Evolutionary conservation across 2,113 vertebrate genomes (phyloP).

Genomic region (Centropus bengalensis): DNA sequence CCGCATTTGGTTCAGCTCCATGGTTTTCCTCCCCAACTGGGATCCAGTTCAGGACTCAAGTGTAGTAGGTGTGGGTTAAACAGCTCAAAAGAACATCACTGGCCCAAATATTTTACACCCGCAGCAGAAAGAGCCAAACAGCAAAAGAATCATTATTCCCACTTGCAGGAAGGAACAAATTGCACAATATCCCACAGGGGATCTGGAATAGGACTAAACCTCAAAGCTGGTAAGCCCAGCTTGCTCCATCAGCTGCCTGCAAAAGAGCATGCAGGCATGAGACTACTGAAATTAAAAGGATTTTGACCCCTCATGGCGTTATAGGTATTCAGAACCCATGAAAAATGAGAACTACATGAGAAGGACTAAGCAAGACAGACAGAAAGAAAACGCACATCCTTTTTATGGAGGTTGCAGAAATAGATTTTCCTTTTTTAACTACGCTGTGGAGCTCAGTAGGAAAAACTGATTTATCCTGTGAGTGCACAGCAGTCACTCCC

Average conservation of each 20-base stretch:
- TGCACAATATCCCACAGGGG: background rate
- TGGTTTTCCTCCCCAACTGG: background rate
- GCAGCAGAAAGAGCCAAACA: background rate
- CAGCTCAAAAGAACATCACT: background rate
- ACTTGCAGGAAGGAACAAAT: background rate
- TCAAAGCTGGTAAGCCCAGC: background rate
- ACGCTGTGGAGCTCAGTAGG: background rate
- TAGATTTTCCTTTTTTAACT: background rate
- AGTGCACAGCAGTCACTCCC: conserved; percentile 13
- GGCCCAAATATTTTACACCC: background rate
- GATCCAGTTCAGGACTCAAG: background rate
- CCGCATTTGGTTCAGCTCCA: background rate
- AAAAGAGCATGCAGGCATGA: background rate
- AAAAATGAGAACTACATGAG: background rate
- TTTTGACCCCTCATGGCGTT: background rate
- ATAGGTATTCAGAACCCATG: background rate
- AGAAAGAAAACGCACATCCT: background rate
- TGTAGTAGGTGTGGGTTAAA: background rate
- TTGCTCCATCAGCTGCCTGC: background rate
- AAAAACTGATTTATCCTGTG: conserved; percentile 47
- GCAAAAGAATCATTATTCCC: background rate
- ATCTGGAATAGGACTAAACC: background rate
- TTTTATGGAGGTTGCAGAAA: background rate
- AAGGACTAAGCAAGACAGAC: background rate
- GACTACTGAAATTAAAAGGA: background rate